Base-by-base conservation (phyloP, 2,113 vertebrate genomes). In the Trogon surrucura region DNA sequence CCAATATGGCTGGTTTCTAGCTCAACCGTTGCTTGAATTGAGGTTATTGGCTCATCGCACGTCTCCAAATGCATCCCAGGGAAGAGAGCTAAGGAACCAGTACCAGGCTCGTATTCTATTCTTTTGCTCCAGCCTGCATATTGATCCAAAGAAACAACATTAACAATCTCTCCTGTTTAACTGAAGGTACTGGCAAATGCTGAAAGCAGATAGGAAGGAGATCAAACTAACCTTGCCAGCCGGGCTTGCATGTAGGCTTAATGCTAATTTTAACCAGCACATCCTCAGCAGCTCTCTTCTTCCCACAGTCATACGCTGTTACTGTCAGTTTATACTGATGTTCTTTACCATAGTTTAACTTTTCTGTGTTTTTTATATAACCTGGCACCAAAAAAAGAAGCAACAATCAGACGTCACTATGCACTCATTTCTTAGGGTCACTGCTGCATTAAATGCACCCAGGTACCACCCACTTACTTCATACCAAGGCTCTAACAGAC, bases 1-100 rank as follows among this genome's bases (percentile, higher is more conserved):
- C 99, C 99, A 14, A 99, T 99, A 78, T 99, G 99, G 95, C 97
- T 98, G 71, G 99, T 99, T 98, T 99, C 99, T 21, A 99, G 98
- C 77, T 99, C 98, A 77, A 99, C 97, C 0, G 83, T 99, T 69
- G 98, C 98, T 92, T 98, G 97, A 74, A 99, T 97, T 1, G 98
- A 99, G 4, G 98, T 99, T 92, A 99, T 97, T 5, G 99, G 98
- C 88, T 99, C 98, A 4, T 98, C 99, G 10, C 99, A 99, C 0
- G 99, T 99, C 98, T 99, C 99, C 98, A 99, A 96, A 94, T 97
- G 99, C 97, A 99, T 98, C 69, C 97, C 98, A 11, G 99, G 99
- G 94, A 99, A 99, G 69, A 99, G 98, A 11, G 99, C 98, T 91
- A 99, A 90, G 1, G 99, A 98, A 16, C 99, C 99, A 3, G 99